Evolutionary conservation across 1,140 invertebrate species (phyloP).

Genomic region (Drosophila melanica): DNA sequence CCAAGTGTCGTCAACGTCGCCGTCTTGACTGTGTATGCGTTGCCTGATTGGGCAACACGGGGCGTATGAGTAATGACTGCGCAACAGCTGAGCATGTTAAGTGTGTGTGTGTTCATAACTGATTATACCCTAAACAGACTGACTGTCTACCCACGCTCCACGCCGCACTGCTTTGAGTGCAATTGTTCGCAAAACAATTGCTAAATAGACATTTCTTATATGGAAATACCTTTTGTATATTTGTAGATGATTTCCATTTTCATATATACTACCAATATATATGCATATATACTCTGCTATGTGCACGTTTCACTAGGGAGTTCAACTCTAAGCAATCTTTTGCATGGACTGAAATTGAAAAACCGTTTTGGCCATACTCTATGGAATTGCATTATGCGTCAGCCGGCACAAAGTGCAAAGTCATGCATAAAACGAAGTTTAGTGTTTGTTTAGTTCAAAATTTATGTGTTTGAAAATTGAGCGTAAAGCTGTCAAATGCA

Average conservation of each 20-base stretch:
- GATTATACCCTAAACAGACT: constrained; percentile 66
- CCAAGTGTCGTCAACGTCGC: constrained; percentile 57
- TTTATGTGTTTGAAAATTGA: constrained; percentile 44
- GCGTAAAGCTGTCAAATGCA: constrained; percentile 48
- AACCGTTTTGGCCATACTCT: background rate
- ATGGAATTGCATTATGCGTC: background rate
- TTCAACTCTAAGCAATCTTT: background rate
- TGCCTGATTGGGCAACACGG: constrained; percentile 62
- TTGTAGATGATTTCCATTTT: background rate
- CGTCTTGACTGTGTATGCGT: constrained; percentile 18
- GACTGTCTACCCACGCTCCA: constrained; percentile 38
- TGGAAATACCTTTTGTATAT: background rate
- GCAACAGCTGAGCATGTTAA: constrained; percentile 60
- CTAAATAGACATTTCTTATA: background rate
- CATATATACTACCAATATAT: background rate
- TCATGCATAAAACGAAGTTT: constrained; percentile 23
- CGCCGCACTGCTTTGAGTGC: constrained; percentile 19
- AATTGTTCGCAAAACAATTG: constrained; percentile 2
- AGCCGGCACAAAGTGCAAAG: constrained; percentile 9
- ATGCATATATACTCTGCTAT: background rate
- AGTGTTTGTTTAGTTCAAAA: constrained; percentile 15
- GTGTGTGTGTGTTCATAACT: constrained; percentile 39
- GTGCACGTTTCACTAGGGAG: background rate
- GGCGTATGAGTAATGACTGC: constrained; percentile 76
- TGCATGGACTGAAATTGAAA: background rate